Evolutionary conservation across 2,888 invertebrate species (phyloP).

Genomic region (Eudasyphora cyanicolor): DNA sequence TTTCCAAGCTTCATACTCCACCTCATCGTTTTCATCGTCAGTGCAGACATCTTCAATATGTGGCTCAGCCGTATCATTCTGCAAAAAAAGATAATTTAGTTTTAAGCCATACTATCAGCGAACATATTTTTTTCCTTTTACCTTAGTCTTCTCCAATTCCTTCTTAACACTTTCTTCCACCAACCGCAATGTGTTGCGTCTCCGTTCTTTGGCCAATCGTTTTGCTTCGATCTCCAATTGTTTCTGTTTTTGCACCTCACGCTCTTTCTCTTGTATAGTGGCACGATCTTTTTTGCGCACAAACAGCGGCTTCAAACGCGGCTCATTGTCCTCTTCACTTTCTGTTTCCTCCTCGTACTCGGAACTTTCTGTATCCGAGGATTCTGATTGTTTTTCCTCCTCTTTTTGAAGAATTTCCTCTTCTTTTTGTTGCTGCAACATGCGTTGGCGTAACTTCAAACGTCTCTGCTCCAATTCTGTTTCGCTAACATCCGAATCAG

Average conservation of each 20-base stretch:
- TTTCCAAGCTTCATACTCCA: conserved; percentile 99
- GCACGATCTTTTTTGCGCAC: conserved; percentile 95
- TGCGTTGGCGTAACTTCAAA: conserved; percentile 84
- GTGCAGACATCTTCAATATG: conserved; percentile 93
- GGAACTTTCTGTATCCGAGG: conserved; percentile 87
- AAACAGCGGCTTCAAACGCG: conserved; percentile 96
- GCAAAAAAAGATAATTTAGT: conserved; percentile 50
- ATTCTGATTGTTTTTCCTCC: conserved; percentile 84
- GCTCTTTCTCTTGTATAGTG: conserved; percentile 96
- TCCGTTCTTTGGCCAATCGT: conserved; percentile 92
- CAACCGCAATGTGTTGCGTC: conserved; percentile 92
- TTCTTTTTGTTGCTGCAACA: conserved; percentile 87
- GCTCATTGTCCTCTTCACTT: conserved; percentile 94
- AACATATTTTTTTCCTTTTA: conserved; percentile 65
- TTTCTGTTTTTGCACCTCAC: conserved; percentile 91
- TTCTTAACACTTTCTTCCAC: conserved; percentile 94
- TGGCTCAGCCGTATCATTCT: conserved; percentile 87
- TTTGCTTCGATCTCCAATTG: conserved; percentile 91
- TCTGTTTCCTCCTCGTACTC: conserved; percentile 91
- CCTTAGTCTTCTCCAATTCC: conserved; percentile 85
- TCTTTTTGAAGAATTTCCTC: conserved; percentile 82
- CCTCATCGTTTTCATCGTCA: conserved; percentile 97
- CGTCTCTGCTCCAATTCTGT: conserved; percentile 92
- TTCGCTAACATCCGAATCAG: conserved; percentile 92
- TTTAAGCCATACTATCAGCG: neutral